These are phyloP conservation scores for Calliphora vomitoria DNA, from an alignment of 2,888 invertebrate species.

Conservation along the genomic window DNA sequence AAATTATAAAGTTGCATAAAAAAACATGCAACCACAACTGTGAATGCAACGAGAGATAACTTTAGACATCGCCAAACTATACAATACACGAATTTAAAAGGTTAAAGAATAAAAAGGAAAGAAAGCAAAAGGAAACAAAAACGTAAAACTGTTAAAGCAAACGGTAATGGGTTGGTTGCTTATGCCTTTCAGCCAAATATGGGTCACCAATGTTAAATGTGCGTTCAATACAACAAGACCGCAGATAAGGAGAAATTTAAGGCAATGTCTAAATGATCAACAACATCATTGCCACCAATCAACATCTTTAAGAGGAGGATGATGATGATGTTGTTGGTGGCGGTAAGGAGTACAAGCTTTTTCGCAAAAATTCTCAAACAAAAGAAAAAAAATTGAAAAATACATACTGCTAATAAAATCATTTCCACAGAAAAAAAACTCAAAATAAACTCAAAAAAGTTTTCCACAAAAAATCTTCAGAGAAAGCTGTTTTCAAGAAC, in stretches of 20 bases:
- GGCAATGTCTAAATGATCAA: slow-evolving; percentile 46
- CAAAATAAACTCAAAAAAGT: too few species aligned
- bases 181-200: slow-evolving; percentile 56
- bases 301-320: slow-evolving; percentile 1
- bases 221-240: slow-evolving; percentile 49
- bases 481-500: too few species aligned
- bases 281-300: slow-evolving; percentile 46
- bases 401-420: too few species aligned
- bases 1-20: slow-evolving; percentile 53
- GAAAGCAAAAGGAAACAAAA: slow-evolving; percentile 5
- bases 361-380: too few species aligned
- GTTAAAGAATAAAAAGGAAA: background rate
- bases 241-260: slow-evolving; percentile 55
- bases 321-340: background rate
- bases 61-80: background rate
- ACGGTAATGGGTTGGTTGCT: slow-evolving; percentile 12
- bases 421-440: too few species aligned
- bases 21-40: slow-evolving; percentile 42
- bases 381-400: too few species aligned
- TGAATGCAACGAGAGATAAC: slow-evolving; percentile 1
- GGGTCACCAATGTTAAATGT: slow-evolving; percentile 68
- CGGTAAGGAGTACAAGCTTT: background rate
- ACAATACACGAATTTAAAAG: background rate
- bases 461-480: too few species aligned
- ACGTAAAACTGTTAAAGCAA: too few species aligned